Evolutionary conservation across 2,113 vertebrate genomes (phyloP), one percentile per base, ranked within the genome.

Genomic region (Blennius ocellaris): DNA sequence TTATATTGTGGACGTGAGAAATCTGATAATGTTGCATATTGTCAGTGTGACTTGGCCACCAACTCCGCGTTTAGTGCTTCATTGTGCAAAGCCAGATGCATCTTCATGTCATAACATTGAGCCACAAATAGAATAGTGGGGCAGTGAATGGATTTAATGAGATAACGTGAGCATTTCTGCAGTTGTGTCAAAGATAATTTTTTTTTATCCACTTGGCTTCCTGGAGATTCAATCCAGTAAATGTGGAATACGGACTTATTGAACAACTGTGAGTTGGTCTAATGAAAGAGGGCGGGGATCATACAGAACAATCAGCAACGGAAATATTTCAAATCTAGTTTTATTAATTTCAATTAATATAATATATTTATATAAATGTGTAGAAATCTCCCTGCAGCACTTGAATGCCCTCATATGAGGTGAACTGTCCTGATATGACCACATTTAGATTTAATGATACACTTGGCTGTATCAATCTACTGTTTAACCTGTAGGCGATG

Each of bases 121-220:
- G 52, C 58, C 36, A 1, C 37, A 9, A 65, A 66, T 69, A 66
- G 60, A 77, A 52, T 73, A 16, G 55, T 63, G 58, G 7, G 41
- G 73, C 55, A 73, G 84, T 79, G 88, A 90, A 92, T 87, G 78
- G 81, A 51, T 78, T 88, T 81, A 87, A 89, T 84, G 69, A 30
- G 21, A 30, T 4, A 30, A 30, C 21, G 2, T 30, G 21, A 78
- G 88, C 80, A 89, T 79, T 81, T 76, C 64, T 70, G 53, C 41
- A 69, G 75, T 78, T 73, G 47, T 59, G 59, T 81, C 66, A 54
- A 82, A 61, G 72, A 77, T 62, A 44, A 85, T 78, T 69, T 83
- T 67, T 58, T 47, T 68, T 48, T 2, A 30, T 30, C 21, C 21
- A 30, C 21, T 30, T 30, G 21, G 21, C 21, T 30, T 30, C 21